Conservation (phyloP, 2,797 vertebrate genomes). For the Neosilurus hyrtlii region DNA sequence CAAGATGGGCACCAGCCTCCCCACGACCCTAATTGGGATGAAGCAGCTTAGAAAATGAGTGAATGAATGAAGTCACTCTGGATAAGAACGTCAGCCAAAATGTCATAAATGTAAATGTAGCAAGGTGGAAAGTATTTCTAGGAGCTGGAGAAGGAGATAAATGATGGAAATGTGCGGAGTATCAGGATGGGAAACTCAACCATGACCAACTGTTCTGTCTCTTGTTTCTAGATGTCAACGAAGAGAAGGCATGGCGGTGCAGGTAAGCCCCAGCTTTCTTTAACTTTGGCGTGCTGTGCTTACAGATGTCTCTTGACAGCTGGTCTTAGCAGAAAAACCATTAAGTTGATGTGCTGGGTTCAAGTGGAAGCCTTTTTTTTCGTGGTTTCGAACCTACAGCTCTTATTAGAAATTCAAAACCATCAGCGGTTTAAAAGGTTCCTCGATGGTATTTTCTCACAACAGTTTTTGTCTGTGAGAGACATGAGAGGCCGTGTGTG, state of each 20-base stretch:
- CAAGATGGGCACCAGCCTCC: too few species aligned
- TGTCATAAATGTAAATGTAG: too few species aligned
- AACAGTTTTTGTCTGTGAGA: conserved; percentile 2
- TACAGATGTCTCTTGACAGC: neutral
- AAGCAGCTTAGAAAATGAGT: too few species aligned
- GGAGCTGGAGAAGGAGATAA: too few species aligned
- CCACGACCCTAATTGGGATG: too few species aligned
- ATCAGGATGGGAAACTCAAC: conserved; percentile 32
- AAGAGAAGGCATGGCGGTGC: conserved; percentile 66
- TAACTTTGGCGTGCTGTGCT: conserved; percentile 5
- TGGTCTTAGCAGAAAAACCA: neutral
- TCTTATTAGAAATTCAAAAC: neutral
- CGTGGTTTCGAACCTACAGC: neutral
- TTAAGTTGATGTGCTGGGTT: conserved; percentile 6
- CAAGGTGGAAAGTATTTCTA: too few species aligned
- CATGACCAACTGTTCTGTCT: conserved; percentile 40
- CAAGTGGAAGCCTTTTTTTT: conserved; percentile 11
- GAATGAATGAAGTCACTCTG: too few species aligned
- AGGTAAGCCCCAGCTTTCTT: conserved; percentile 66
- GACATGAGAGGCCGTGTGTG: conserved; percentile 5
- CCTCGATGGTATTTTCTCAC: conserved; percentile 19
- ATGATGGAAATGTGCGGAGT: too few species aligned
- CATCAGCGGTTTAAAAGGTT: neutral
- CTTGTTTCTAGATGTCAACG: conserved; percentile 67
- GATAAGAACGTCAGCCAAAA: too few species aligned